Percentiles rank a stretch among this genome's conserved stretches.
These are phyloP conservation scores for Smutsia gigantea DNA, from an alignment of 2,797 vertebrate species.

Conservation along the genomic window DNA sequence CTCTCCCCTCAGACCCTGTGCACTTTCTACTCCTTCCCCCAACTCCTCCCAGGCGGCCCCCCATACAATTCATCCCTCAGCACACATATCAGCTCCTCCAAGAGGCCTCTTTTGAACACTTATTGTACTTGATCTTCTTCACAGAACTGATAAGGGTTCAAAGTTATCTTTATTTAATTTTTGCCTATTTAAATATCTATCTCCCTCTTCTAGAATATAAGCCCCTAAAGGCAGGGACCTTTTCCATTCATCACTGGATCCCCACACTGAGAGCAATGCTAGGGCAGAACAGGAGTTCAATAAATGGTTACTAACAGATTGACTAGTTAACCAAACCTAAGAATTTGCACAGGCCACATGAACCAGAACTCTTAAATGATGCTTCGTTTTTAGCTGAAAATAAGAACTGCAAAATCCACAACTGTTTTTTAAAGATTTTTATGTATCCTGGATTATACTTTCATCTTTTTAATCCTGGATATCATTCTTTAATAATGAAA, in stretches of 20 bases:
- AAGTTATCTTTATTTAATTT: background rate
- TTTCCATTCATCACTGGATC: background rate
- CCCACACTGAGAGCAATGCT: background rate
- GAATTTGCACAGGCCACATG: background rate
- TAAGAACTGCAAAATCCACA: background rate
- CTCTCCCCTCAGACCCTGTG: no score
- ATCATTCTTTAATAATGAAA: slow-evolving; percentile 27
- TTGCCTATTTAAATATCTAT: background rate
- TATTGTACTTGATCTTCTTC: background rate
- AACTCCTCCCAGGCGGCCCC: background rate
- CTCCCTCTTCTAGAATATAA: background rate
- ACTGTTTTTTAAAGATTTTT: background rate
- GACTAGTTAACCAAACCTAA: background rate
- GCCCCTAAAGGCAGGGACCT: background rate
- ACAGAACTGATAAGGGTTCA: background rate
- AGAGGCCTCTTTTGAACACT: background rate
- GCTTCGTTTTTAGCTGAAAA: slow-evolving; percentile 29
- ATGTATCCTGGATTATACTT: background rate
- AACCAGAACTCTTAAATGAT: background rate
- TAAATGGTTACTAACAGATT: background rate
- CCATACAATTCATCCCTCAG: background rate
- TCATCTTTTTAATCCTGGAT: background rate
- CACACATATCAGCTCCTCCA: background rate
- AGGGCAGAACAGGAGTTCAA: background rate
- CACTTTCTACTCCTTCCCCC: background rate